Conservation (phyloP, 2,797 vertebrate species). For the Lepilemur ruficaudatus region DNA sequence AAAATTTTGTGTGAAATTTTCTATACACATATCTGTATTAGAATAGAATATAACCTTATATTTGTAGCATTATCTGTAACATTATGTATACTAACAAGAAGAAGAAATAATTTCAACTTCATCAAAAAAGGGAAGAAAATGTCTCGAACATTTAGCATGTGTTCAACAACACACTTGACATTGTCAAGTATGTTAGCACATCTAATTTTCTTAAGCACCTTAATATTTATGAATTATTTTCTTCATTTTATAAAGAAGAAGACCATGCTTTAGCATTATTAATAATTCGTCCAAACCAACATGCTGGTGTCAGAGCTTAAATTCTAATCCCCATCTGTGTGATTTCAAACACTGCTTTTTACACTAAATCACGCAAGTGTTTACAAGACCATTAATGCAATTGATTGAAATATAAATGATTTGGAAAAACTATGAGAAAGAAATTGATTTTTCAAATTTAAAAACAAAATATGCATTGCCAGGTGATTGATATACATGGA, state of each 20-base stretch:
- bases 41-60: not conserved
- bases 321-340: not conserved
- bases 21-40: not conserved
- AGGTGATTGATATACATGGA: too few relatives aligned
- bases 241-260: not conserved
- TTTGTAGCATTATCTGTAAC: not conserved
- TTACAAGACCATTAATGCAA: not conserved
- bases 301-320: not conserved
- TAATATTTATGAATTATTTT: not conserved
- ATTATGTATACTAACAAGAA: not conserved
- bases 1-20: not conserved
- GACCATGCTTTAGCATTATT: not conserved
- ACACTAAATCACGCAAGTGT: not conserved
- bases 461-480: not conserved
- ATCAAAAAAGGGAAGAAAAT: not conserved
- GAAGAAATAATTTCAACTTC: not conserved
- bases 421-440: not conserved
- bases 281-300: not conserved
- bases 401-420: not conserved
- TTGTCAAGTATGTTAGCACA: not conserved
- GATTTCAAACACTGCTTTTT: not conserved
- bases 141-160: not conserved
- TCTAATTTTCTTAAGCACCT: not conserved
- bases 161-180: not conserved
- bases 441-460: not conserved